These are phyloP conservation scores for Reinhardtius hippoglossoides DNA, from an alignment of 2,113 vertebrate species.

Conservation along the genomic window DNA sequence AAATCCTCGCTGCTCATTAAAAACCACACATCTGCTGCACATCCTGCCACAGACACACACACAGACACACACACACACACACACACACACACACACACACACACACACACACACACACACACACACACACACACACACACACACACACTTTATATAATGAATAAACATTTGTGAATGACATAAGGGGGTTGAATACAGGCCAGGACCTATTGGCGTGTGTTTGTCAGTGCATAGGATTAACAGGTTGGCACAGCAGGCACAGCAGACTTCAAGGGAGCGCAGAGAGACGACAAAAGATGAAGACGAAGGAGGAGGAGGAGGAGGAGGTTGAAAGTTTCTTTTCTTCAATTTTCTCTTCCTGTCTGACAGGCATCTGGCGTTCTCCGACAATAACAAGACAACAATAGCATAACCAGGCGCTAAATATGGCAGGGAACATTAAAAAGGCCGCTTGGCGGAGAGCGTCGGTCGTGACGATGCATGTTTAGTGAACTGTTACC, in stretches of 20 bases:
- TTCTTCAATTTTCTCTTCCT: constrained; percentile 36
- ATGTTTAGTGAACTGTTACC: constrained; percentile 14
- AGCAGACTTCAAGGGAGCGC: constrained; percentile 22
- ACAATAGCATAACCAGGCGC: constrained; percentile 22
- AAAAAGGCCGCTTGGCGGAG: constrained; percentile 5
- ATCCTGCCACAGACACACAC: background rate
- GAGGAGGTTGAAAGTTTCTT: constrained; percentile 28
- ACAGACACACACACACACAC: too few relatives aligned
- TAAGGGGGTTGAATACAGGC: constrained; percentile 18
- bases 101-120: background rate
- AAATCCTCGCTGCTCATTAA: constrained; percentile 12
- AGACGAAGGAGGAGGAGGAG: background rate
- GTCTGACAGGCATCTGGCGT: constrained; percentile 34
- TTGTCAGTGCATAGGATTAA: constrained; percentile 30
- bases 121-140: too few relatives aligned
- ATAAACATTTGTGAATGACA: constrained; percentile 26
- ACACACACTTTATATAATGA: background rate
- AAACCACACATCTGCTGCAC: constrained; percentile 5
- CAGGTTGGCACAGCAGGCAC: constrained; percentile 32
- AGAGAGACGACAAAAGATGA: constrained; percentile 40
- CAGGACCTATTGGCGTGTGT: constrained; percentile 23
- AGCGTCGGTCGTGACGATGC: background rate
- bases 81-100: too few relatives aligned
- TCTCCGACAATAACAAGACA: constrained; percentile 39
- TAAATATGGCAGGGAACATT: constrained; percentile 38